phyloP scores from a whole-genome alignment of 64 coral and sea anemone genomes.

The Porites lutea region DNA sequence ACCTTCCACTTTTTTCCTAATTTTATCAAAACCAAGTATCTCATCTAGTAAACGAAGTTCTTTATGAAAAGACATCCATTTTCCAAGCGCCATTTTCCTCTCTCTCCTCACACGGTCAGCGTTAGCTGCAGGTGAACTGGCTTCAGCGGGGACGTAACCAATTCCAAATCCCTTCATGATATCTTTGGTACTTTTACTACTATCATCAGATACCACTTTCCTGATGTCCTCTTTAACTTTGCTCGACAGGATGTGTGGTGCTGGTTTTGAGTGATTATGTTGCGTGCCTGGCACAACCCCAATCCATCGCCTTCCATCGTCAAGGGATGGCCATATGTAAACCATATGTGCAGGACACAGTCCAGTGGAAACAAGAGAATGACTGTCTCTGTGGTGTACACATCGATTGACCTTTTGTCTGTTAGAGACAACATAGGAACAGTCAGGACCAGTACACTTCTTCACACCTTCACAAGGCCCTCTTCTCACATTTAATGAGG shows the following conservation, averaged over 20 bases:
- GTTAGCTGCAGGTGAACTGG: slow-evolving; percentile 51
- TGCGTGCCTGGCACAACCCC: slow-evolving; percentile 47
- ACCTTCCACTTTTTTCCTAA: slow-evolving; percentile 10
- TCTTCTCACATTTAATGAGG: neutral
- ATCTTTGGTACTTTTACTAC: slow-evolving; percentile 56
- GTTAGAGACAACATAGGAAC: slow-evolving; percentile 41
- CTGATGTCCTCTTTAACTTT: slow-evolving; percentile 68
- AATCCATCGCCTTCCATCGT: slow-evolving; percentile 59
- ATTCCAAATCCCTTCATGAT: slow-evolving; percentile 47
- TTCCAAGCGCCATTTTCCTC: slow-evolving; percentile 47
- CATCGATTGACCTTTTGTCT: slow-evolving; percentile 58
- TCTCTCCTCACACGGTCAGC: slow-evolving; percentile 58
- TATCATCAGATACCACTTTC: slow-evolving; percentile 43
- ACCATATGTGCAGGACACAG: slow-evolving; percentile 40
- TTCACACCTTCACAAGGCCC: slow-evolving; percentile 56
- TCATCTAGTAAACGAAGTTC: neutral
- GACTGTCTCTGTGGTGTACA: slow-evolving; percentile 21
- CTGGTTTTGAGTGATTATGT: slow-evolving; percentile 40
- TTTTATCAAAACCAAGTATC: neutral
- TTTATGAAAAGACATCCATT: slow-evolving; percentile 42
- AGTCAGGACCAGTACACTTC: slow-evolving; percentile 28
- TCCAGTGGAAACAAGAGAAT: slow-evolving; percentile 45
- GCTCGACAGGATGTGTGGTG: slow-evolving; percentile 46
- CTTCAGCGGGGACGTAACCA: slow-evolving; percentile 55
- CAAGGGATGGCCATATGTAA: slow-evolving; percentile 52